Evolutionary conservation across 2,113 vertebrate species (phyloP).

Genomic region (Piprites chloris): DNA sequence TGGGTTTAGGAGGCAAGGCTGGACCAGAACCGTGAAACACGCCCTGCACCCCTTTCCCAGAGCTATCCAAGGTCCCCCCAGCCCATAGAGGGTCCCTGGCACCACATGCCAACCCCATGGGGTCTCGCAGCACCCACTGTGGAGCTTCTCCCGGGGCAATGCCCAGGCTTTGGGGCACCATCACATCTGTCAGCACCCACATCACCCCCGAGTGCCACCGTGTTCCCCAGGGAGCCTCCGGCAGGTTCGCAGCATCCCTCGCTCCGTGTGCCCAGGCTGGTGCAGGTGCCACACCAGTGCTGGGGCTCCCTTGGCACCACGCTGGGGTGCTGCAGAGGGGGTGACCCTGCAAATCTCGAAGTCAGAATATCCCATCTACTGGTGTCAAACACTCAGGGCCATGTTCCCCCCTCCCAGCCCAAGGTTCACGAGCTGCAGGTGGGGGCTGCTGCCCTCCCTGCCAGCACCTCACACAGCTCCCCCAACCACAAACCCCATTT

Average conservation of each 20-base stretch:
- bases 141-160: rapidly evolving
- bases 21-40: rapidly evolving
- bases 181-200: not conserved
- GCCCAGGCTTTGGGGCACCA: rapidly evolving
- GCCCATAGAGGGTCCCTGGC: not conserved
- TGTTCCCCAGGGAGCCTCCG: rapidly evolving
- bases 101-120: rapidly evolving
- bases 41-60: not conserved
- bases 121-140: rapidly evolving
- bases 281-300: rapidly evolving
- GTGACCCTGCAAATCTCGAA: not conserved
- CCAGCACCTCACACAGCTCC: not conserved
- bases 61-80: no score
- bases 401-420: rapidly evolving
- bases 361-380: not conserved
- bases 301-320: not conserved
- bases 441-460: not conserved
- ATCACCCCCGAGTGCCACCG: rapidly evolving
- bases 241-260: not conserved
- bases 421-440: not conserved
- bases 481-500: not conserved
- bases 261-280: rapidly evolving
- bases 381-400: not conserved
- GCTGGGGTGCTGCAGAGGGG: not conserved
- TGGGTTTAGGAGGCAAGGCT: not conserved